Conservation (phyloP, 2,888 invertebrate species). For the Zaprionus bogoriensis region DNA sequence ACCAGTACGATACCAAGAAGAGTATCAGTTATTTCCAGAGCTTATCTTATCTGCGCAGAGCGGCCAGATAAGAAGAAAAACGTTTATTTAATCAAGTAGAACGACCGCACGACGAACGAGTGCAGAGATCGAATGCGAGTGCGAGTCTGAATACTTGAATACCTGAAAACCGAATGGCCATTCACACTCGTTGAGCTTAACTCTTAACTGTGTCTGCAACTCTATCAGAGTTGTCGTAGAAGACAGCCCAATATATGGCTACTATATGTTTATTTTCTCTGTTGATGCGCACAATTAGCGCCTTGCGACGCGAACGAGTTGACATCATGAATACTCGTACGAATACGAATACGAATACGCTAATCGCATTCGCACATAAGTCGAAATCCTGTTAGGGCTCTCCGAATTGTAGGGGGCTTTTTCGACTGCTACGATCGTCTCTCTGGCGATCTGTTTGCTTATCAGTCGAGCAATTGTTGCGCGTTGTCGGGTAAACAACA, state of each 20-base stretch:
- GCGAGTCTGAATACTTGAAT: conserved; percentile 5
- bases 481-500: neutral
- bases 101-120: conserved; percentile 1
- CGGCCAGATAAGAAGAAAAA: conserved; percentile 39
- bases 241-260: neutral
- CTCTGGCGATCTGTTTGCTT: conserved; percentile 52
- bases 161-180: neutral
- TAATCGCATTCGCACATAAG: conserved; percentile 36
- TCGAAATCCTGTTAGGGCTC: conserved; percentile 1
- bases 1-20: conserved; percentile 30
- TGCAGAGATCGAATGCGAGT: no score
- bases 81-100: conserved; percentile 64
- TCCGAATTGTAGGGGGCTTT: conserved; percentile 21
- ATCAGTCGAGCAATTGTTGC: conserved; percentile 43
- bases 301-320: conserved; percentile 32
- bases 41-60: conserved; percentile 58
- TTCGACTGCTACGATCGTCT: neutral
- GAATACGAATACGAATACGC: conserved; percentile 17
- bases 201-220: neutral
- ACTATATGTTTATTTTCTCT: conserved; percentile 1
- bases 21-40: neutral
- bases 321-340: conserved; percentile 66
- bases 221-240: neutral
- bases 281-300: conserved; percentile 52
- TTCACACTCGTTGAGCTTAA: conserved; percentile 12